phyloP scores from a whole-genome alignment of 2,797 vertebrate genomes.

The Enteromius anoplus region DNA sequence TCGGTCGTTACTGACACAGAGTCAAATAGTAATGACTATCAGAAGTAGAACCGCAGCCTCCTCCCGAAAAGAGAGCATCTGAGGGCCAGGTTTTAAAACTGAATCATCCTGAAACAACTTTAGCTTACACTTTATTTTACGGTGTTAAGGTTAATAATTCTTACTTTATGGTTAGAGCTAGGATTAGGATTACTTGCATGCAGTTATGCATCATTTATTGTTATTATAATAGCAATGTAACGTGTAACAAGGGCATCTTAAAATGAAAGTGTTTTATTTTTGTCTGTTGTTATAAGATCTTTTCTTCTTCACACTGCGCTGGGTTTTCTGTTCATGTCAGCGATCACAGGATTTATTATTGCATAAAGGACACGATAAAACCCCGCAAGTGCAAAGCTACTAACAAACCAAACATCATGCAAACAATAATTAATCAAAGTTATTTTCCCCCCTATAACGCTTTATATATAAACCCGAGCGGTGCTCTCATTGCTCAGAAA shows the following conservation, averaged over 20 bases:
- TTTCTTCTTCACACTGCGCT: not conserved
- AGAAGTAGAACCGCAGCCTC: not conserved
- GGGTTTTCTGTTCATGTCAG: not conserved
- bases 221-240: not conserved
- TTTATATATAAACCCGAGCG: not conserved
- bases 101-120: not conserved
- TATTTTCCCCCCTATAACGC: too few species aligned
- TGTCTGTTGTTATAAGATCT: not conserved
- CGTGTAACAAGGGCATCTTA: not conserved
- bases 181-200: not conserved
- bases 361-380: not conserved
- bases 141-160: not conserved
- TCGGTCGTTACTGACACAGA: not conserved
- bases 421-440: not conserved
- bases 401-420: not conserved
- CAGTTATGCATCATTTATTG: not conserved
- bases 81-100: too few species aligned
- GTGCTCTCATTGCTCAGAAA: not conserved
- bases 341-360: not conserved
- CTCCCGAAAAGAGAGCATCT: not conserved
- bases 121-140: not conserved
- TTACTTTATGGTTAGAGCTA: not conserved
- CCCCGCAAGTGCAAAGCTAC: not conserved
- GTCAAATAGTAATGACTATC: too few species aligned
- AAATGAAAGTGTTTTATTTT: not conserved